phyloP scores from a whole-genome alignment of 2,888 invertebrate species.

The Caenorhabditis japonica region DNA sequence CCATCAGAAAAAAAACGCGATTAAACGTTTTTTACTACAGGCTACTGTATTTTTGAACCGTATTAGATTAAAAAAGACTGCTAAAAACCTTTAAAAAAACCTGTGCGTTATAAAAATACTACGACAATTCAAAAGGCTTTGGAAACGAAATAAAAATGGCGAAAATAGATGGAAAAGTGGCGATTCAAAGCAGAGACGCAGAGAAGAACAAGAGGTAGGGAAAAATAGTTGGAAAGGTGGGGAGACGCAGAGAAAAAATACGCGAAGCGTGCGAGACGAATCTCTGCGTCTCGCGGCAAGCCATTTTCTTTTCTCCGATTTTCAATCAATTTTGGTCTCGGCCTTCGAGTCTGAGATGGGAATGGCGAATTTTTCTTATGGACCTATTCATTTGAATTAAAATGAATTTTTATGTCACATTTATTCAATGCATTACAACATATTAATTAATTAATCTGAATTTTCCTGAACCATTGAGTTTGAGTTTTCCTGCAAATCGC shows the following conservation, averaged over 20 bases:
- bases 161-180: conserved; percentile 4
- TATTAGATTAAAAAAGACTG: too few species aligned
- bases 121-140: too few species aligned
- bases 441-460: too few species aligned
- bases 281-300: conserved; percentile 20
- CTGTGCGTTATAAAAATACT: too few species aligned
- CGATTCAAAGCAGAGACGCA: conserved; percentile 23
- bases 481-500: too few species aligned
- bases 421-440: too few species aligned
- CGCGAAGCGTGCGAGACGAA: conserved; percentile 18
- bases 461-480: too few species aligned
- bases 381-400: not conserved
- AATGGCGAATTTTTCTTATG: conserved; percentile 12
- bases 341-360: conserved; percentile 28
- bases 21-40: too few species aligned
- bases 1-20: too few species aligned
- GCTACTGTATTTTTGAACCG: too few species aligned
- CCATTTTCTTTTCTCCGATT: conserved; percentile 4
- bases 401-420: too few species aligned
- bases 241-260: conserved; percentile 13
- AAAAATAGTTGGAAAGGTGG: conserved; percentile 5
- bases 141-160: conserved; percentile 16
- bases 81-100: too few species aligned
- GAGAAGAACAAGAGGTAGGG: conserved; percentile 13
- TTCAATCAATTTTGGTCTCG: conserved; percentile 45